Evolutionary conservation across 2,888 invertebrate genomes (phyloP).

Genomic region (Nomada ferruginata): DNA sequence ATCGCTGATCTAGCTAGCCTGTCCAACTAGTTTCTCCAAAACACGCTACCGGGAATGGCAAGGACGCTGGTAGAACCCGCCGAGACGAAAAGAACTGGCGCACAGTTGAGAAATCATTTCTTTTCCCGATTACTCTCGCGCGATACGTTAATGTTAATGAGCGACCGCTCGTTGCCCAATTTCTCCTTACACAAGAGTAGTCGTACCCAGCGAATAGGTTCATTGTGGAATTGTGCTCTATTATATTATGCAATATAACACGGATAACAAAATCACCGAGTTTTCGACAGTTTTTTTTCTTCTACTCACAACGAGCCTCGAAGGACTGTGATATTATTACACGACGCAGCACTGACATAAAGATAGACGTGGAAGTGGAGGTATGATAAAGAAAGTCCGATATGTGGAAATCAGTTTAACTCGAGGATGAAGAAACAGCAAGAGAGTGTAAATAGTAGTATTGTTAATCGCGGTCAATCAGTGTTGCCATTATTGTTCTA

Average conservation of each 20-base stretch:
- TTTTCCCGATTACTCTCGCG: slow-evolving; percentile 58
- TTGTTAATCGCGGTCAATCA: slow-evolving; percentile 10
- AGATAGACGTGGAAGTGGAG: neutral
- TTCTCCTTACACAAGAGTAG: slow-evolving; percentile 60
- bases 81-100: slow-evolving; percentile 9
- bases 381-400: neutral
- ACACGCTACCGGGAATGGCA: slow-evolving; percentile 36
- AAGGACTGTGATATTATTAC: neutral
- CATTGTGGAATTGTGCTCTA: slow-evolving; percentile 24
- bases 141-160: slow-evolving; percentile 71
- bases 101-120: slow-evolving; percentile 52
- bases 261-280: slow-evolving; percentile 1
- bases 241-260: slow-evolving; percentile 32
- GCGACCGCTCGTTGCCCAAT: slow-evolving; percentile 61
- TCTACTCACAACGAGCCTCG: neutral
- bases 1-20: too few species aligned
- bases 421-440: neutral
- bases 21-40: slow-evolving; percentile 31
- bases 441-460: slow-evolving; percentile 8
- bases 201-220: slow-evolving; percentile 2
- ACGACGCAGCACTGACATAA: neutral
- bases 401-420: slow-evolving; percentile 1
- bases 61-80: slow-evolving; percentile 24
- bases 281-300: neutral
- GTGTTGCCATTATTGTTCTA: slow-evolving; percentile 28